A percentile compares a stretch with the other conserved stretches of the same genome.
Conservation (phyloP, 2,797 vertebrate genomes). For the Cyprinodon diabolis region DNA sequence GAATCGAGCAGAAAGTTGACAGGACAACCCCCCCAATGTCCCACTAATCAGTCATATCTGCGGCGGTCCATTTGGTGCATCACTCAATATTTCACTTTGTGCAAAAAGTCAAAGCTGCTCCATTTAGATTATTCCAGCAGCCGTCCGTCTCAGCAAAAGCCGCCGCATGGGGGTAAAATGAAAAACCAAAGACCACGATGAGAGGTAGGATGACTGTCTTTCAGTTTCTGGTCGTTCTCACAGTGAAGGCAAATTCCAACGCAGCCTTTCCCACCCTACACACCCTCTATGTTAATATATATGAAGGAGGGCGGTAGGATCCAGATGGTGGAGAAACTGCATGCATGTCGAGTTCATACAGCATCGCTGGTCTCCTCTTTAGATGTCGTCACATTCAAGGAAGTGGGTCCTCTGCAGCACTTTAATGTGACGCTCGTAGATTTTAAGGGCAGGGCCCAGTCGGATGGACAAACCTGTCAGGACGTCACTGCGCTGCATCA, state of each 20-base stretch:
- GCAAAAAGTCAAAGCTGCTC: conserved; percentile 32
- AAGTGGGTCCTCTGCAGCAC: conserved; percentile 92
- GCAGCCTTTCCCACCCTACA: conserved; percentile 32
- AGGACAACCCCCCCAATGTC: conserved; percentile 17
- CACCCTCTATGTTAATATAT: conserved; percentile 52
- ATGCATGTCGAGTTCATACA: conserved; percentile 55
- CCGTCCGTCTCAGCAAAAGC: conserved; percentile 19
- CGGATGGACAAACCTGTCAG: conserved; percentile 91
- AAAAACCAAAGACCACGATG: conserved; percentile 66
- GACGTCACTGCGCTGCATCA: conserved; percentile 93
- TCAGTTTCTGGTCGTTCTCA: conserved; percentile 71
- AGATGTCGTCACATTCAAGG: conserved; percentile 85
- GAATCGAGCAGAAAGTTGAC: conserved; percentile 34
- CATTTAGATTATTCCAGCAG: conserved; percentile 20
- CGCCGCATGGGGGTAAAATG: conserved; percentile 33
- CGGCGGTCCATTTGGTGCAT: conserved; percentile 47
- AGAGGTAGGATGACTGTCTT: conserved; percentile 77
- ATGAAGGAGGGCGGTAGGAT: conserved; percentile 57
- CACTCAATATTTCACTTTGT: conserved; percentile 21
- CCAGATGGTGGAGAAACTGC: conserved; percentile 56
- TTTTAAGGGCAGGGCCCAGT: conserved; percentile 92
- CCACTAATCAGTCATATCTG: conserved; percentile 27
- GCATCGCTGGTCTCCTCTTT: conserved; percentile 47
- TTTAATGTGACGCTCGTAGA: conserved; percentile 93
- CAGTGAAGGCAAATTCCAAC: conserved; percentile 65